A percentile compares a stretch with the other conserved stretches of the same genome.
These are phyloP conservation scores for Dinocampus coccinellae DNA, from an alignment of 2,888 invertebrate species.

Conservation along the genomic window DNA sequence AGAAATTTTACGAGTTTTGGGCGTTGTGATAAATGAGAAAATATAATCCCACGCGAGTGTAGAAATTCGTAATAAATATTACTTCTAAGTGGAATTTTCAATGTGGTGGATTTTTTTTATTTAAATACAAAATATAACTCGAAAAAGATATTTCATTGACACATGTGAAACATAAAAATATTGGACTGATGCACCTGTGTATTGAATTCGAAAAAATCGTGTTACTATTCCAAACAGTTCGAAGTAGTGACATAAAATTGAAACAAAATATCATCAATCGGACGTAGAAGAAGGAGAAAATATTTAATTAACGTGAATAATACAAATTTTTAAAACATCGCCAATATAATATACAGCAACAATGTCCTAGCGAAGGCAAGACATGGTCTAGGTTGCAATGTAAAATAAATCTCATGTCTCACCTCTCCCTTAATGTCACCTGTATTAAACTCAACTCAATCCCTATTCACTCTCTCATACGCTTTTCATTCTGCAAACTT, in stretches of 20 bases:
- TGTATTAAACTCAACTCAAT: no score
- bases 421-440: slow-evolving; percentile 54
- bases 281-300: background rate
- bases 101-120: background rate
- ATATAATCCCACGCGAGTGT: no score
- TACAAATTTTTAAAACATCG: background rate
- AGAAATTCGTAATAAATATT: no score
- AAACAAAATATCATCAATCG: background rate
- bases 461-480: background rate
- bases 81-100: no score
- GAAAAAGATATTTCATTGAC: no score
- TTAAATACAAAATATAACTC: no score
- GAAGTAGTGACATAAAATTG: no score
- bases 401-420: background rate
- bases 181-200: background rate
- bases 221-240: no score
- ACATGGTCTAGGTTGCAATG: slow-evolving; percentile 52
- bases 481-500: slow-evolving; percentile 5
- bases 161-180: background rate
- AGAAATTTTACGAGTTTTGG: no score
- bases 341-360: slow-evolving; percentile 46
- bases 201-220: background rate
- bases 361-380: slow-evolving; percentile 66
- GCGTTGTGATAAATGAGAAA: no score
- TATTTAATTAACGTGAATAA: background rate